Evolutionary conservation across 2,888 invertebrate species (phyloP).

Genomic region (Stenodema calcarata): DNA sequence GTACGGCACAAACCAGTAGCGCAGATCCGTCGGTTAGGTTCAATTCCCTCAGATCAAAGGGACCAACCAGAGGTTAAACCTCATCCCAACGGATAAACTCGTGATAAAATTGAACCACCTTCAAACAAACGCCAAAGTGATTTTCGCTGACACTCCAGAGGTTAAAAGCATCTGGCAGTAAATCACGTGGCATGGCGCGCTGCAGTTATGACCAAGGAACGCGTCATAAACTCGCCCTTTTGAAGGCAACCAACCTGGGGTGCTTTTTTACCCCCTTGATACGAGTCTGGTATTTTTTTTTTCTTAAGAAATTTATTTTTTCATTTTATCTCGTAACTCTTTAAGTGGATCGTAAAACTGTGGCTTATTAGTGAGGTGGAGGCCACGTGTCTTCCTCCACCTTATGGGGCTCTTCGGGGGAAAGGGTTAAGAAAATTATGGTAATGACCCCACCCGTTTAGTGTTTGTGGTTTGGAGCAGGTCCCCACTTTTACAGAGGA

Average conservation of each 20-base stretch:
- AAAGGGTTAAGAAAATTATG: constrained; percentile 16
- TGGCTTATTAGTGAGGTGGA: constrained; percentile 24
- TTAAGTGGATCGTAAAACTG: constrained; percentile 24
- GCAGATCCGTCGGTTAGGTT: background rate
- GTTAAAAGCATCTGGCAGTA: constrained; percentile 27
- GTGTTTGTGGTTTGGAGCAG: background rate
- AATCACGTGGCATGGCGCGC: constrained; percentile 18
- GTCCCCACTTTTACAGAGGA: no score
- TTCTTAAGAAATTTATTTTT: background rate
- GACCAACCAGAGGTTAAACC: background rate
- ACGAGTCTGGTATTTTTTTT: background rate
- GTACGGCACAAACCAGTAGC: background rate
- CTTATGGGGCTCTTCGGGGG: background rate
- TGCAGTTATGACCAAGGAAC: background rate
- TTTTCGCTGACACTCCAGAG: constrained; percentile 28
- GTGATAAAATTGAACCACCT: constrained; percentile 8
- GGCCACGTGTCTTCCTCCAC: constrained; percentile 22
- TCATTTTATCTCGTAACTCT: constrained; percentile 22
- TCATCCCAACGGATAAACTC: background rate
- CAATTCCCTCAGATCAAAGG: background rate
- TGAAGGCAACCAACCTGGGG: background rate
- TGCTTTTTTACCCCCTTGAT: background rate
- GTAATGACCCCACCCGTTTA: background rate
- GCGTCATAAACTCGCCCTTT: constrained; percentile 23
- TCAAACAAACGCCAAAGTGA: constrained; percentile 34